Evolutionary conservation across 1,140 invertebrate genomes (phyloP).

Genomic region (Drosophila punjabiensis): DNA sequence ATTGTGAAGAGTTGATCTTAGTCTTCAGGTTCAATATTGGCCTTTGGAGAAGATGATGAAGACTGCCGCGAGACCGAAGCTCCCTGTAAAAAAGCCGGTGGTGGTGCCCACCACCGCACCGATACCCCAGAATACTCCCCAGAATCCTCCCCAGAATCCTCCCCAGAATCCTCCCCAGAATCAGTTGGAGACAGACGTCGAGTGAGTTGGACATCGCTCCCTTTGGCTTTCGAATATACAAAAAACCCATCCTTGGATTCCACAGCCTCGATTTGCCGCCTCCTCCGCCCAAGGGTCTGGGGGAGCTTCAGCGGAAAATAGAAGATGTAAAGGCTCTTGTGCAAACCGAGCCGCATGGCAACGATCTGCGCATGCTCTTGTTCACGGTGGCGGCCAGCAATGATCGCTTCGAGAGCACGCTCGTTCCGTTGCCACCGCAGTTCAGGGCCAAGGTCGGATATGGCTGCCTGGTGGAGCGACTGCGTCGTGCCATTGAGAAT

Average conservation of each 20-base stretch:
- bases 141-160: no score
- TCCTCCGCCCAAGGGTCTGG: background rate
- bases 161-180: no score
- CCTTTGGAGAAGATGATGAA: no score
- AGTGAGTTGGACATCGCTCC: background rate
- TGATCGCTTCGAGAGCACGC: background rate
- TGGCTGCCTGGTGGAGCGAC: background rate
- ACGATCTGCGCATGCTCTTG: constrained; percentile 5
- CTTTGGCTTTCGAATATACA: background rate
- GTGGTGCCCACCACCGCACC: no score
- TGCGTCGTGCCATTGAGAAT: background rate
- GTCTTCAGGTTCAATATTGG: background rate
- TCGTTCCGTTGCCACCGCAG: constrained; percentile 12
- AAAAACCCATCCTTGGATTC: background rate
- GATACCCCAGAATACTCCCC: no score
- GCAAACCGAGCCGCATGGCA: constrained; percentile 4
- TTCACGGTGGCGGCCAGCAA: constrained; percentile 2
- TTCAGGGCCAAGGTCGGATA: background rate
- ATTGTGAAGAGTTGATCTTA: background rate
- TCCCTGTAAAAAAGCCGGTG: no score
- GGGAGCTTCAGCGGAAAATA: background rate
- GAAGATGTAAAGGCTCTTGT: background rate
- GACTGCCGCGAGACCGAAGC: no score
- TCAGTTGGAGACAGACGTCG: no score
- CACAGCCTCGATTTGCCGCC: background rate